Base-by-base conservation (phyloP, 2,888 invertebrate species). In the Erebia ligea region DNA sequence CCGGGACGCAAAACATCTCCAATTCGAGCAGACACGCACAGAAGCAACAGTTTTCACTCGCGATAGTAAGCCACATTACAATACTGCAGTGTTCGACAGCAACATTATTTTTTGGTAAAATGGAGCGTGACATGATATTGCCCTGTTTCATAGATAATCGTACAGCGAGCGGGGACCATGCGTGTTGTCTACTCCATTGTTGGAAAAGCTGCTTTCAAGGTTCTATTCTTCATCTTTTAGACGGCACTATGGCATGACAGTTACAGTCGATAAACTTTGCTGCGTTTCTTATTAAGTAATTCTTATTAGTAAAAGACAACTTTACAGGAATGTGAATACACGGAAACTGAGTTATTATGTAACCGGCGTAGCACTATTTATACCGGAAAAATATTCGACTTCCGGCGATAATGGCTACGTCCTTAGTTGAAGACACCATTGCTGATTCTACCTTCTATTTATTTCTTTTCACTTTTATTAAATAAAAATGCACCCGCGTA, bases 181-280 rank as follows among this genome's bases (percentile, higher is more conserved):
- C 93, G 89, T 91, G 93, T 93, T 92, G 93, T 85, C 92, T 93
- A 84, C 92, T 91, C 84, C 92, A 89, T 93, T 90, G 92, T 94
- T 94, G 89, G 94, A 94, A 88, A 90, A 89, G 91, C 92, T 93
- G 89, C 93, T 93, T 89, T 86, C 92, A 90, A 92, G 93, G 93
- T 93, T 93, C 86, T 89, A 85, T 90, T 92, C 90, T 87, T 87
- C 86, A 92, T 93, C 91, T 92, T 88, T 91, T 93, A 93, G 93
- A 92, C 84, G 93, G 93, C 93, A 92, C 93, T 89, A 92, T 93
- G 93, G 93, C 93, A 93, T 93, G 93, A 90, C 86, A 91, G 88
- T 91, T 91, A 91, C 92, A 92, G 91, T 91, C 91, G 89, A 92
- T 91, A 88, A 91, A 91, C 86, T 91, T 91, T 86, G 92, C 92